phyloP scores from a whole-genome alignment of 2,888 invertebrate species.

The Sturmia bella region DNA sequence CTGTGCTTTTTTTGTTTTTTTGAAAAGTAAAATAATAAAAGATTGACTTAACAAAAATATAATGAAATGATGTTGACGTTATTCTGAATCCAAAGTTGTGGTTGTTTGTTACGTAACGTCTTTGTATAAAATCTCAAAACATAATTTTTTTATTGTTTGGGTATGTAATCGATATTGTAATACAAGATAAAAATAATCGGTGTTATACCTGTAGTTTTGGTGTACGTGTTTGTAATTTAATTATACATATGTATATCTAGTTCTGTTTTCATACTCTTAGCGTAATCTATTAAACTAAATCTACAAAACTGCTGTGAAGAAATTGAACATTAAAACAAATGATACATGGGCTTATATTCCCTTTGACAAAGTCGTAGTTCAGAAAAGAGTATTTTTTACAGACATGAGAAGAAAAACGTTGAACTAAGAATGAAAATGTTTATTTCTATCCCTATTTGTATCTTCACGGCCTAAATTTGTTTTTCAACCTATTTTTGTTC shows the following conservation, averaged over 20 bases:
- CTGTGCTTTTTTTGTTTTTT: constrained; percentile 1
- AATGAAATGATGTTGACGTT: constrained; percentile 30
- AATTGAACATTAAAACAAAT: too few species aligned
- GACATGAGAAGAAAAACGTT: too few species aligned
- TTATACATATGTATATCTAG: neutral
- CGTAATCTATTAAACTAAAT: too few species aligned
- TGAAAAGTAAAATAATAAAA: neutral
- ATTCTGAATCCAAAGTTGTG: constrained; percentile 47
- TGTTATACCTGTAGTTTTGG: constrained; percentile 68
- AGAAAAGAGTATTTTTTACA: too few species aligned
- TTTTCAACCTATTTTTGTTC: too few species aligned
- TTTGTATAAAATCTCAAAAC: constrained; percentile 20
- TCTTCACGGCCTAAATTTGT: too few species aligned
- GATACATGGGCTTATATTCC: too few species aligned
- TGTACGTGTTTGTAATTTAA: constrained; percentile 37
- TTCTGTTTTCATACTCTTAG: neutral
- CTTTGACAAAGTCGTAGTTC: too few species aligned
- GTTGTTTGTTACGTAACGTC: constrained; percentile 51
- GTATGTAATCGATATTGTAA: constrained; percentile 81
- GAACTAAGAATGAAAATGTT: too few species aligned
- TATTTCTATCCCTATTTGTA: too few species aligned
- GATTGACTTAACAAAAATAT: constrained; percentile 35
- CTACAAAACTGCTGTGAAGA: too few species aligned
- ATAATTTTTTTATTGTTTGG: constrained; percentile 65
- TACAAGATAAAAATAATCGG: constrained; percentile 73